These are phyloP conservation scores for Ethmia dodecea DNA, from an alignment of 2,888 invertebrate species.

Conservation along the genomic window DNA sequence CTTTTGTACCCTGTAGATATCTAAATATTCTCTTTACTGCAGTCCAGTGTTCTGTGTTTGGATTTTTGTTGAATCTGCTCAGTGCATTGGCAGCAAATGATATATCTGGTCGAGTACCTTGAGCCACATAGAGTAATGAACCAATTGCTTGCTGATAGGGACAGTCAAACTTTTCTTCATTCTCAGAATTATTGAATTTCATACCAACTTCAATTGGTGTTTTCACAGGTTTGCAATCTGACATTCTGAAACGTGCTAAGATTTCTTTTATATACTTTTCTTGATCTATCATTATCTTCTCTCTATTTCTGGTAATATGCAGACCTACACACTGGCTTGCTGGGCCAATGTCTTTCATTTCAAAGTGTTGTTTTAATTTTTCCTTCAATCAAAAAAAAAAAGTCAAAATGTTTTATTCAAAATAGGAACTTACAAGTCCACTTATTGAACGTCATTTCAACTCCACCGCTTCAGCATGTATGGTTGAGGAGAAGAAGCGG, in stretches of 20 bases:
- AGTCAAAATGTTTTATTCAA: no score
- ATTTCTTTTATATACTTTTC: slow-evolving; percentile 15
- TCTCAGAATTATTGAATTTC: slow-evolving; percentile 13
- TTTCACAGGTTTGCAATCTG: slow-evolving; percentile 18
- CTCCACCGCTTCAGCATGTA: no score
- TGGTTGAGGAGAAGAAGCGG: no score
- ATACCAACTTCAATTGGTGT: slow-evolving; percentile 15
- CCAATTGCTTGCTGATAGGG: background rate
- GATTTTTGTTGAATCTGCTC: slow-evolving; percentile 13
- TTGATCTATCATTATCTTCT: slow-evolving; percentile 12
- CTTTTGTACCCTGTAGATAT: slow-evolving; percentile 15
- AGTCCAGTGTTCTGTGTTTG: slow-evolving; percentile 10
- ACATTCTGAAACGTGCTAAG: slow-evolving; percentile 14
- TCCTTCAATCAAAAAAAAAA: slow-evolving; percentile 18
- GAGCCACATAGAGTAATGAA: slow-evolving; percentile 2
- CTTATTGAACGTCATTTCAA: no score
- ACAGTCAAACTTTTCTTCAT: background rate
- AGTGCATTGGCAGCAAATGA: slow-evolving; percentile 12
- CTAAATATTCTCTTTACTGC: slow-evolving; percentile 15
- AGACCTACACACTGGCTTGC: slow-evolving; percentile 12
- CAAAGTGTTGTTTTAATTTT: slow-evolving; percentile 16
- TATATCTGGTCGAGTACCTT: slow-evolving; percentile 16
- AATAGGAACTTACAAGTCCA: no score
- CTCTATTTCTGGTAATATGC: background rate
- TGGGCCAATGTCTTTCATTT: slow-evolving; percentile 19